Base-by-base conservation (phyloP, 23 tunicate genomes). In the Ciona savignyi region DNA sequence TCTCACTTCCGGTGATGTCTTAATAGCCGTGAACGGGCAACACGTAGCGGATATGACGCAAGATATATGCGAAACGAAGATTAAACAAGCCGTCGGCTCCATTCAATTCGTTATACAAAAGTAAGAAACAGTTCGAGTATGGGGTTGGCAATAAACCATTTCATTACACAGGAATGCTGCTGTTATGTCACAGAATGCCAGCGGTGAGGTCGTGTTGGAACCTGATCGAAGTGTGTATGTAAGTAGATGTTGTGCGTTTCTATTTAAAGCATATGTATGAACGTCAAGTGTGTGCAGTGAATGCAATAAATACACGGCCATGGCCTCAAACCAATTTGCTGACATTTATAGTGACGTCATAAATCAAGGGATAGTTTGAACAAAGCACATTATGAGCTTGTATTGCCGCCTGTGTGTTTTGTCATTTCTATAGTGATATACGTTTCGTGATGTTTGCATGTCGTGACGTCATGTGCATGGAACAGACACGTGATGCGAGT, bases 211-310 rank as follows among this genome's bases (percentile, higher is more conserved):
- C 2, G 61, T 66, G 2, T 48, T 81, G 69, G 84, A 88, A 0
- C 88, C 85, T 6, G 96, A 88, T 68, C 25, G 87, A 4, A 82
- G 87, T 35, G 71, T 88, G 33, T 88, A 82, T 82, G 87, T 82
- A 73, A 82, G 96, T 78, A 62, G n/a, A n/a, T n/a, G n/a, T n/a
- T n/a, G n/a, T n/a, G n/a, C n/a, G 65, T 77, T n/a, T n/a, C n/a
- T 49, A 20, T 49, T 11, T 49, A 49, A 49, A 49, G 61, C 19
- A 20, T 49, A 20, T 49, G 20, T 49, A 20, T 49, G 20, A 15
- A 49, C 61, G n/a, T 49, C 20, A 49, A 49, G 20, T 49, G 61
- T 15, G 20, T 49, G 61, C 61, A 49, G 61, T 20, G 20, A 49
- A 20, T 11, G 61, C n/a, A n/a, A n/a, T n/a, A n/a, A n/a, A n/a